phyloP scores from a whole-genome alignment of 2,113 vertebrate species.

The Mesembrinibis cayennensis region DNA sequence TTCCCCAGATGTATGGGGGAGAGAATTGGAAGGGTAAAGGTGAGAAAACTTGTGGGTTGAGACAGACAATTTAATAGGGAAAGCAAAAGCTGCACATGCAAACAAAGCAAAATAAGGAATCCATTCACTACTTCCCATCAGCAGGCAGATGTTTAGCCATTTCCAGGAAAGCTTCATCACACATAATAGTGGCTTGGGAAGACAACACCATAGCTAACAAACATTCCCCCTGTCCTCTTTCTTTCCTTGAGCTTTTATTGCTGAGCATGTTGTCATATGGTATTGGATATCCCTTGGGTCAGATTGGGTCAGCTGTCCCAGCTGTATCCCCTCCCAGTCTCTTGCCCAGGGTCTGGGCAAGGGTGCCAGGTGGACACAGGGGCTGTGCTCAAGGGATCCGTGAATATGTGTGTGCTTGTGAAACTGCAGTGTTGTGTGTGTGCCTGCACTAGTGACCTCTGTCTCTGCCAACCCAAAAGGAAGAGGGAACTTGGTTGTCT shows the following conservation, averaged over 20 bases:
- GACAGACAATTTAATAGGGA: neutral
- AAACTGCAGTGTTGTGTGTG: neutral
- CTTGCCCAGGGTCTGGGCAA: neutral
- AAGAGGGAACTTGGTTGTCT: neutral
- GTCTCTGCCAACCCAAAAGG: neutral
- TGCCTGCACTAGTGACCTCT: neutral
- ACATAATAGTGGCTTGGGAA: neutral
- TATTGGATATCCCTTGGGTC: neutral
- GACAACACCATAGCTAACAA: neutral
- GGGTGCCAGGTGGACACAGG: no score
- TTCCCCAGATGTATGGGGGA: neutral
- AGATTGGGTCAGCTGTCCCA: neutral
- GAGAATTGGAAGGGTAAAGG: neutral
- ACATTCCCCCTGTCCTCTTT: rapidly evolving
- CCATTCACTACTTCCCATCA: neutral
- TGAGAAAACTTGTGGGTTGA: neutral
- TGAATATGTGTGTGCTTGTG: neutral
- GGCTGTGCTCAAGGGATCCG: neutral
- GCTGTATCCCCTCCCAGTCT: neutral
- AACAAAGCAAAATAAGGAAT: neutral
- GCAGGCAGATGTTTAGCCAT: neutral
- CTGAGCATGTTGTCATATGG: neutral
- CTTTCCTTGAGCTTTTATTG: neutral
- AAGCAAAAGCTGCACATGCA: neutral
- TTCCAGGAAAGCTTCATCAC: neutral